Base-by-base conservation (phyloP, 2,888 invertebrate species). In the Rhopalosiphum nymphaeae region DNA sequence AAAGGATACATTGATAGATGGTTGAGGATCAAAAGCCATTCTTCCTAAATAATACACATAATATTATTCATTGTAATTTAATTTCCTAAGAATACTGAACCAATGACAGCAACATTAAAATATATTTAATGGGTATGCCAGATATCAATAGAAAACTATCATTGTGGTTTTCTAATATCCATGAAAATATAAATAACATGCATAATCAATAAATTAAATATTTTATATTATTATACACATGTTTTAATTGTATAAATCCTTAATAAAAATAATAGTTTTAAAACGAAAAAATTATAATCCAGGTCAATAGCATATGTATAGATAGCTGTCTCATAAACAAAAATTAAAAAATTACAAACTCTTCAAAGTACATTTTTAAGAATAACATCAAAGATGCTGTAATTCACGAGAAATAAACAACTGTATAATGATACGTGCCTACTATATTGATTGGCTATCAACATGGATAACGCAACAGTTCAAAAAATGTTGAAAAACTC, bases 1-100 rank as follows among this genome's bases (percentile, higher is more conserved):
- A 96, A 95, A 0, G 97, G 97, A 95, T 97, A 97, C 42, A 97
- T 96, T 91, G 98, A 95, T 94, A 98, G 96, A 95, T 97, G 97
- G 95, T 97, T 97, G 95, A 97, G 97, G 86, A 98, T 95, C 9
- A 98, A 95, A 95, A 96, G 96, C 98, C 98, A 98, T 96, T 98
- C 98, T 95, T 98, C 97, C 98, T 98, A 95, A 42, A 96, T 95
- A 21, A 78, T 78, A 78, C 21, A 78, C 21, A 67, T 67, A 36
- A 78, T 78, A 78, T 36, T 21, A 78, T 21, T 53, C 21, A 49
- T 42, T 56, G 26, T 44, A 57, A 49, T 61, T 92, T 25, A n/a
- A 42, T 57, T 88, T 53, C 46, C n/a, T 11, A 61, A 21, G 26
- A 92, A 10, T 44, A 53, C 16, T 91, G 84, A 29, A 78, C 21